Conservation (phyloP, 2,113 vertebrate species). For the Silurus meridionalis region DNA sequence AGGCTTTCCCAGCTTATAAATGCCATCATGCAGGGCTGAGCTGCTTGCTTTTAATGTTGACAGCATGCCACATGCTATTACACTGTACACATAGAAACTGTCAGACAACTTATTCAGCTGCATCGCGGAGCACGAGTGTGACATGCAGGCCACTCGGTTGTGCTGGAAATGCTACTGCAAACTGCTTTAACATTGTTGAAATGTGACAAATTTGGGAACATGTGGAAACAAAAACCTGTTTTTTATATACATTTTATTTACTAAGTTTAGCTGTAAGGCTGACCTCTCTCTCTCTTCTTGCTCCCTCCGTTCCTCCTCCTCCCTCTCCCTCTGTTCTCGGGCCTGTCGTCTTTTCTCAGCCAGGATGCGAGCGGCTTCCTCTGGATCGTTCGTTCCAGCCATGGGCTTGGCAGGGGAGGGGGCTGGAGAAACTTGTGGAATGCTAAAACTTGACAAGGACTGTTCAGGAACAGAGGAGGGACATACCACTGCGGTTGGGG, state of each 20-base stretch:
- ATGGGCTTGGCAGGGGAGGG: conserved; percentile 76
- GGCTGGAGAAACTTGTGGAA: conserved; percentile 33
- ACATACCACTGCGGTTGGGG: conserved; percentile 41
- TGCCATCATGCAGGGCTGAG: conserved; percentile 9
- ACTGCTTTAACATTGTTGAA: neutral
- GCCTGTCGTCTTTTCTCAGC: conserved; percentile 89
- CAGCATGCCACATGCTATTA: conserved; percentile 29
- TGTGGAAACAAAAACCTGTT: neutral
- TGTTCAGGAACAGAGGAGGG: conserved; percentile 44
- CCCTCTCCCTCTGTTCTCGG: conserved; percentile 87
- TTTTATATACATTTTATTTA: neutral
- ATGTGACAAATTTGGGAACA: neutral
- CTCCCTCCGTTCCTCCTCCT: conserved; percentile 84
- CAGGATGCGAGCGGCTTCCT: conserved; percentile 87
- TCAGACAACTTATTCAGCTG: conserved; percentile 41
- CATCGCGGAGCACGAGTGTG: neutral
- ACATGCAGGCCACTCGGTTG: neutral
- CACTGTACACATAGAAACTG: conserved; percentile 13
- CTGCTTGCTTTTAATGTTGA: conserved; percentile 18
- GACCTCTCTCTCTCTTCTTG: conserved; percentile 87
- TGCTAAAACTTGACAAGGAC: conserved; percentile 1
- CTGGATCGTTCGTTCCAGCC: conserved; percentile 87
- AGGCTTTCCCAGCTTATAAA: conserved; percentile 35
- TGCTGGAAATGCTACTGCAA: neutral
- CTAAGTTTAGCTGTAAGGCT: conserved; percentile 45